Conservation (phyloP, 1,140 invertebrate genomes). For the Nasonia giraulti region DNA sequence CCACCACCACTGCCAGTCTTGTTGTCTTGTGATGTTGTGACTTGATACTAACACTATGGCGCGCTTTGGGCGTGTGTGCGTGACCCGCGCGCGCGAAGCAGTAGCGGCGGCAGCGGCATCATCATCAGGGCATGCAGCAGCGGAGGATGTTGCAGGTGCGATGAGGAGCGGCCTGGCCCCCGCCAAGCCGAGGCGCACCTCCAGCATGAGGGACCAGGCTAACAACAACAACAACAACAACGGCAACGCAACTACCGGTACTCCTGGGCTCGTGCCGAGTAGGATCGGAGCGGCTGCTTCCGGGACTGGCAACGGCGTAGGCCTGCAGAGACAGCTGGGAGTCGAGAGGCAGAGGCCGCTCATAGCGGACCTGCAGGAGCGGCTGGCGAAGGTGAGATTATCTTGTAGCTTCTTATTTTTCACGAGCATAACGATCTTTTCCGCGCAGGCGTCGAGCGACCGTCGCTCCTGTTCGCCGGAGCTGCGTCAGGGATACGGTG, state of each 20-base stretch:
- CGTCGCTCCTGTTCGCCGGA: constrained; percentile 78
- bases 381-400: too few relatives aligned
- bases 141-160: constrained; percentile 80
- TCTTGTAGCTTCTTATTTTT: constrained; percentile 29
- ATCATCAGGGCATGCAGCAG: constrained; percentile 71
- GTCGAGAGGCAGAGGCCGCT: background rate
- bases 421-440: constrained; percentile 47
- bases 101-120: background rate
- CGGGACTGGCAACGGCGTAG: too few relatives aligned
- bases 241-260: background rate
- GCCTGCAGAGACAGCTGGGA: background rate
- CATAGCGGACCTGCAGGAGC: background rate
- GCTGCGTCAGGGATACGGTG: constrained; percentile 61
- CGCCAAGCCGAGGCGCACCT: constrained; percentile 87
- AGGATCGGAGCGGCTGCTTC: too few relatives aligned
- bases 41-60: constrained; percentile 49
- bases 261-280: too few relatives aligned
- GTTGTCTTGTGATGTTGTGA: constrained; percentile 43
- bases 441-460: constrained; percentile 67
- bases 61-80: constrained; percentile 48
- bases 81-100: constrained; percentile 12
- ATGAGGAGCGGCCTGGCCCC: constrained; percentile 83
- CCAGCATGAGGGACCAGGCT: constrained; percentile 85
- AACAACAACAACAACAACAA: constrained; percentile 62
- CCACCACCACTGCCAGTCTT: constrained; percentile 12